Evolutionary conservation across 1,140 invertebrate genomes (phyloP).

Genomic region (Cyphomyrmex costatus): DNA sequence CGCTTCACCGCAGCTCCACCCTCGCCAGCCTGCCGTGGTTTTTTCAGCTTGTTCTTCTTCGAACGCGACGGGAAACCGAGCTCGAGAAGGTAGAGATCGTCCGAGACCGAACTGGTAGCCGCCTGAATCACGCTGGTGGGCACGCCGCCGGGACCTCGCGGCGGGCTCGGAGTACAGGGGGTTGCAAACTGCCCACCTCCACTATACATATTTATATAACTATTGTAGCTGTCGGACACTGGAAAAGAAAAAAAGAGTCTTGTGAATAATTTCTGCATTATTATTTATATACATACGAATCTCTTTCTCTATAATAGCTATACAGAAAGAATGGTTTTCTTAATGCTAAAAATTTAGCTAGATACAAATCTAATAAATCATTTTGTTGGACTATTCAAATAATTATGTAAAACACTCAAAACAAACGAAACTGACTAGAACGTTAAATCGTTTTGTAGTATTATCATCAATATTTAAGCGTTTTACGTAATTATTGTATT

Average conservation of each 20-base stretch:
- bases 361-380: no score
- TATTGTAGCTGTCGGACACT: slow-evolving; percentile 89
- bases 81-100: slow-evolving; percentile 94
- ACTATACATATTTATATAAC: slow-evolving; percentile 87
- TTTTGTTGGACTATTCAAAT: no score
- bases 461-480: no score
- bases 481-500: no score
- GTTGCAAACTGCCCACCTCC: slow-evolving; percentile 84
- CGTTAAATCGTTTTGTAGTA: no score
- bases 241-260: slow-evolving; percentile 71
- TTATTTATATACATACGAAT: not conserved
- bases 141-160: slow-evolving; percentile 87
- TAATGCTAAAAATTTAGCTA: no score
- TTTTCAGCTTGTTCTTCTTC: slow-evolving; percentile 93
- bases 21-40: slow-evolving; percentile 86
- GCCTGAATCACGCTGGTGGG: slow-evolving; percentile 92
- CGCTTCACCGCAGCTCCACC: slow-evolving; percentile 91
- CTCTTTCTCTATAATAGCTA: not conserved
- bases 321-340: no score
- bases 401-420: no score
- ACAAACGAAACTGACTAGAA: no score
- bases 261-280: not conserved
- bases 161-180: slow-evolving; percentile 88
- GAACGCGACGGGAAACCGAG: slow-evolving; percentile 91
- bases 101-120: slow-evolving; percentile 92